Evolutionary conservation across 2,797 vertebrate species (phyloP).

Genomic region (Sebastes jordani): DNA sequence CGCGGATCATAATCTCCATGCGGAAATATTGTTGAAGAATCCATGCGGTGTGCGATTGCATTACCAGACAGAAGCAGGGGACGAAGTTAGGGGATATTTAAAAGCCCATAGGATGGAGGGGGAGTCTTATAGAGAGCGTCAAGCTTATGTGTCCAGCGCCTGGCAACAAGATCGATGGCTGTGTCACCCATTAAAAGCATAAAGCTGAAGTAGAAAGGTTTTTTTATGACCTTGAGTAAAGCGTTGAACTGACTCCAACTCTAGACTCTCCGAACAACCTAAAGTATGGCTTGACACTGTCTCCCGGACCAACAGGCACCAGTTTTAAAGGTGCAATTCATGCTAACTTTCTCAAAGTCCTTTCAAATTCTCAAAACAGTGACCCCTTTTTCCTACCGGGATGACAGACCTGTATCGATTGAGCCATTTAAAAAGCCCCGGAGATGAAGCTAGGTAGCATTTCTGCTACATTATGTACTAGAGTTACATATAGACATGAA

Average conservation of each 20-base stretch:
- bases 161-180: slow-evolving; percentile 37
- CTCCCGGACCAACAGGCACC: slow-evolving; percentile 16
- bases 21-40: not conserved
- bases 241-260: slow-evolving; percentile 12
- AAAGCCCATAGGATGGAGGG: not conserved
- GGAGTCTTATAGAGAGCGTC: not conserved
- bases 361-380: slow-evolving; percentile 14
- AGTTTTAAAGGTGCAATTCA: slow-evolving; percentile 50
- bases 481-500: not conserved
- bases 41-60: not conserved
- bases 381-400: not conserved
- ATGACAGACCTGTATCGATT: not conserved
- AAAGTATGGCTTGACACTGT: slow-evolving; percentile 5
- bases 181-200: slow-evolving; percentile 35
- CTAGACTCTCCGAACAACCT: not conserved
- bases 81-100: not conserved
- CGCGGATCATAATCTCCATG: slow-evolving; percentile 13
- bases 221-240: slow-evolving; percentile 26
- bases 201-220: slow-evolving; percentile 16
- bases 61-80: not conserved
- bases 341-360: slow-evolving; percentile 3
- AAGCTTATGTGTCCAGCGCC: not conserved
- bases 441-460: not conserved
- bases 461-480: not conserved
- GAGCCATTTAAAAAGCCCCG: not conserved